Evolutionary conservation across 2,113 vertebrate genomes (phyloP), one percentile per base, ranked within the genome.

Genomic region (Actenoides lindsayi): DNA sequence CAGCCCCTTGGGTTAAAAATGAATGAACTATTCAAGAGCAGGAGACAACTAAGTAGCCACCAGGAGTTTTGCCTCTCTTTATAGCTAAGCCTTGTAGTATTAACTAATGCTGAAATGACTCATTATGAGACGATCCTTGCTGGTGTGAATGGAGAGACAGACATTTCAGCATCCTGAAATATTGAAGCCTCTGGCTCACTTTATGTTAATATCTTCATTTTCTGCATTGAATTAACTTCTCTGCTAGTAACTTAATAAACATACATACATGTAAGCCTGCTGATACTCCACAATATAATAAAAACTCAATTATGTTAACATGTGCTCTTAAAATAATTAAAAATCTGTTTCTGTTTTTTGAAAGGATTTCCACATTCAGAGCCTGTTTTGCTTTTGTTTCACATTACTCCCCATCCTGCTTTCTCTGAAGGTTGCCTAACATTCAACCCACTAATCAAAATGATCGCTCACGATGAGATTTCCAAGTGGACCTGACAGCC

Each of bases 21-120:
- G 20, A 69, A 93, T 85, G 7, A 89, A 94, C 89, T 71, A 91
- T 64, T 96, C 89, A 94, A 87, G 23, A 91, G 67, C 17, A 51
- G 33, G n/a, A 71, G 71, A 71, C 93, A 95, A 93, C 27, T 19
- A 90, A 88, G 76, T 35, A 94, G 93, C 53, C 46, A 56, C 57
- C 44, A 86, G 27, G 37, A 94, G 21, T 87, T 95, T 69, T 69
- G 28, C 41, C 70, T 95, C 65, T 92, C 9, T 35, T 77, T 86
- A 83, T 57, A 80, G 33, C 27, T 75, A 86, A 44, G 30, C 21
- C 70, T 65, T 6, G 2, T 1, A 74, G 23, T 79, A 83, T 74
- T 78, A 87, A 64, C 46, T 64, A 74, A 73, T 62, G 67, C 23
- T 0, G 3, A 92, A 93, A 84, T 79, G 27, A 76, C 30, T 92